Percentiles rank a stretch among this genome's conserved stretches.
phyloP scores from a whole-genome alignment of 2,888 invertebrate genomes.

The Vandiemenella viatica region DNA sequence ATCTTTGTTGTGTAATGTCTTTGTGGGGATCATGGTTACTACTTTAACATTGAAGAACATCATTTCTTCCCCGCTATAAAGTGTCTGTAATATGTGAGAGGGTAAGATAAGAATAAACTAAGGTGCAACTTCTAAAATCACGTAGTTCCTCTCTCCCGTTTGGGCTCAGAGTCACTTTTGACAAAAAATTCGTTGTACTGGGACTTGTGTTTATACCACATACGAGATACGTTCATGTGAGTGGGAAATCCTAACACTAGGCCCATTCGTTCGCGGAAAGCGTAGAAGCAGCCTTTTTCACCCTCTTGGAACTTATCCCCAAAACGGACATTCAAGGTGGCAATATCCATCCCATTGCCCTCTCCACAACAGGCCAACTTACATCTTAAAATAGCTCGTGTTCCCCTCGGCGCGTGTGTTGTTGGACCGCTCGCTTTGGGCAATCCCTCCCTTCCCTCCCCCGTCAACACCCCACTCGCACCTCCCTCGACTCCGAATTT shows the following conservation, averaged over 20 bases:
- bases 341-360: conserved; percentile 20
- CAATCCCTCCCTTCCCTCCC: background rate
- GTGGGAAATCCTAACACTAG: background rate
- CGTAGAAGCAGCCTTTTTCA: conserved; percentile 17
- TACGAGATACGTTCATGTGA: background rate
- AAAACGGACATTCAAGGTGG: conserved; percentile 19
- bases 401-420: conserved; percentile 11
- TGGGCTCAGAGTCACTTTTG: too few relatives aligned
- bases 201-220: too few relatives aligned
- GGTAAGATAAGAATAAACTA: too few relatives aligned
- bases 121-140: background rate
- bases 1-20: too few relatives aligned
- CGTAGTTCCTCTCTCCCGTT: background rate
- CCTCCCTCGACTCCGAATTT: too few relatives aligned
- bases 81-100: too few relatives aligned
- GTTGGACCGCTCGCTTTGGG: background rate
- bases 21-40: too few relatives aligned
- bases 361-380: conserved; percentile 6
- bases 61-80: too few relatives aligned
- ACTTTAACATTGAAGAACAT: too few relatives aligned
- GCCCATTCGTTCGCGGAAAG: conserved; percentile 10
- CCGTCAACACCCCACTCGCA: background rate
- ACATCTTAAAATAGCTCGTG: conserved; percentile 11
- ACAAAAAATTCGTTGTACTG: too few relatives aligned
- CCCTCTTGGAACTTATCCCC: conserved; percentile 12